These are phyloP conservation scores for Stictocephala bisonia DNA, from an alignment of 2,888 invertebrate genomes.

Conservation along the genomic window DNA sequence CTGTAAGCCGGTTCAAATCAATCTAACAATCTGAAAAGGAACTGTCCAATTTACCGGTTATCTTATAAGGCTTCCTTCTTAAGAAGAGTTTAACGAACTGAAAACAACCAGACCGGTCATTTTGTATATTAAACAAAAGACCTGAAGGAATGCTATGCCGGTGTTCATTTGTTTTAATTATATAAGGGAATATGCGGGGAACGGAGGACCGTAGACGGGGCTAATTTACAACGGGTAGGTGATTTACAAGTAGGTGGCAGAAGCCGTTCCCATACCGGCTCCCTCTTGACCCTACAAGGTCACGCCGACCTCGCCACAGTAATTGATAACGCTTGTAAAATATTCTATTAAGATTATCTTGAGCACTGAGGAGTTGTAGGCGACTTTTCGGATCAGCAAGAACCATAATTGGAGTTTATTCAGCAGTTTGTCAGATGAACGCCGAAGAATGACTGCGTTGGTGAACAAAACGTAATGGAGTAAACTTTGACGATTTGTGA, in stretches of 20 bases:
- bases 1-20: too few relatives aligned
- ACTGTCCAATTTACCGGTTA: slow-evolving; percentile 27
- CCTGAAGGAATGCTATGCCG: slow-evolving; percentile 18
- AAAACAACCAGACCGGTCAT: background rate
- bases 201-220: background rate
- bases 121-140: slow-evolving; percentile 7
- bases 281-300: background rate
- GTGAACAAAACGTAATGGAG: too few relatives aligned
- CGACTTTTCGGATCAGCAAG: background rate
- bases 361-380: background rate
- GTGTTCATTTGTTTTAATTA: slow-evolving; percentile 21
- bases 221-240: slow-evolving; percentile 17
- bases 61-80: slow-evolving; percentile 11
- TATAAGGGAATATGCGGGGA: slow-evolving; percentile 17
- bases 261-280: slow-evolving; percentile 5
- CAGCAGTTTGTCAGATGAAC: too few relatives aligned
- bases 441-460: too few relatives aligned
- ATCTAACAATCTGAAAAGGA: slow-evolving; percentile 10
- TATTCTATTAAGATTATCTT: slow-evolving; percentile 29
- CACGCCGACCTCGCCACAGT: too few relatives aligned
- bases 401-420: too few relatives aligned
- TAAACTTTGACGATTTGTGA: too few relatives aligned
- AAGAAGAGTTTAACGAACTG: slow-evolving; percentile 18
- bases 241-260: slow-evolving; percentile 28
- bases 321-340: slow-evolving; percentile 34